phyloP scores from a whole-genome alignment of 2,888 invertebrate species.

The Drosophila merina region DNA sequence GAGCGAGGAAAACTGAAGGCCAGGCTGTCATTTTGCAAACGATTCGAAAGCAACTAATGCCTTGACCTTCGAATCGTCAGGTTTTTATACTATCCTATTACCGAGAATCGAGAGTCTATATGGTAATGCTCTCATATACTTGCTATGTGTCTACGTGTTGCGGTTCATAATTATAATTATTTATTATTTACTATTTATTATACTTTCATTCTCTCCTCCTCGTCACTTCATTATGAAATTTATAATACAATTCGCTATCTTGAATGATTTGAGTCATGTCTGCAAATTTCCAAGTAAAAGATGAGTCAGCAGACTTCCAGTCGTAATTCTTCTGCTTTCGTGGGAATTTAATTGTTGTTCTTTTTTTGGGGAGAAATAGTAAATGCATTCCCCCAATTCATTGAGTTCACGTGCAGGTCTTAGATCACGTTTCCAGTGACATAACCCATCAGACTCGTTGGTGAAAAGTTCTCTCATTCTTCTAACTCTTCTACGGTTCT shows the following conservation, averaged over 20 bases:
- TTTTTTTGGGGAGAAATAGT: not conserved
- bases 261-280: slow-evolving; percentile 30
- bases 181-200: slow-evolving; percentile 7
- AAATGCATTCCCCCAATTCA: not conserved
- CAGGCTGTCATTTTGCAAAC: slow-evolving; percentile 35
- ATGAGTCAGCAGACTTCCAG: slow-evolving; percentile 15
- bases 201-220: slow-evolving; percentile 4
- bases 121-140: slow-evolving; percentile 5
- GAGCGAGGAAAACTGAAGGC: slow-evolving; percentile 1
- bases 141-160: slow-evolving; percentile 11
- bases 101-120: slow-evolving; percentile 7
- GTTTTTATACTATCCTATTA: slow-evolving; percentile 30
- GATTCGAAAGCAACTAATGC: slow-evolving; percentile 37
- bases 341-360: not conserved
- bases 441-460: not conserved
- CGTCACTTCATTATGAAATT: slow-evolving; percentile 29
- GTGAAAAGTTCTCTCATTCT: not conserved
- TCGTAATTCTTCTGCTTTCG: not conserved
- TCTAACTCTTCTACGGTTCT: slow-evolving; percentile 1
- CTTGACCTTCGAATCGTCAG: slow-evolving; percentile 25
- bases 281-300: slow-evolving; percentile 4
- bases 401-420: slow-evolving; percentile 7
- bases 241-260: slow-evolving; percentile 4
- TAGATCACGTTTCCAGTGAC: slow-evolving; percentile 30
- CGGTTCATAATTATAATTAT: slow-evolving; percentile 15